These are phyloP conservation scores for Creontiades dilutus DNA, from an alignment of 2,888 invertebrate genomes.

Conservation along the genomic window DNA sequence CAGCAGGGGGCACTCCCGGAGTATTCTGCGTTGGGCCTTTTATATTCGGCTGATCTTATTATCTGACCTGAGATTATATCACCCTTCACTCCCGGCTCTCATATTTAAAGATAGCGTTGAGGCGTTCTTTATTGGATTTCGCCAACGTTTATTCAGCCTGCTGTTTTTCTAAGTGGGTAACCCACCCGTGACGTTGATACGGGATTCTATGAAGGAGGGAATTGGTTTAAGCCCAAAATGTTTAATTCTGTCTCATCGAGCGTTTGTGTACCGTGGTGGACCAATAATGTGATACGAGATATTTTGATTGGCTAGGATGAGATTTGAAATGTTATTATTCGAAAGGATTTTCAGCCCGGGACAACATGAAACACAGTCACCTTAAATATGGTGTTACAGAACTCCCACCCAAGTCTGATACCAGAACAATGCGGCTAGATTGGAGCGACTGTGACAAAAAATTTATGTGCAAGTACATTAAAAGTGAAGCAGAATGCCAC, in stretches of 20 bases:
- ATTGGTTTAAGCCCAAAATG: not conserved
- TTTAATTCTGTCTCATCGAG: not conserved
- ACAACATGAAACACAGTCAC: too few relatives aligned
- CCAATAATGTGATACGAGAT: too few relatives aligned
- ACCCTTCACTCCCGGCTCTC: conserved; percentile 26
- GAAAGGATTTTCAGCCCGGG: too few relatives aligned
- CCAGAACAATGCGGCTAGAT: too few relatives aligned
- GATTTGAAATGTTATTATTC: too few relatives aligned
- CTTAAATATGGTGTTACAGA: too few relatives aligned
- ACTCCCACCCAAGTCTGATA: too few relatives aligned
- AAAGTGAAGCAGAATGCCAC: too few relatives aligned
- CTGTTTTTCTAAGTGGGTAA: not conserved
- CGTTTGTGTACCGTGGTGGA: not conserved
- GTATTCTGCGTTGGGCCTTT: not conserved
- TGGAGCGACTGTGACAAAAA: too few relatives aligned
- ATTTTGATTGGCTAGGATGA: too few relatives aligned
- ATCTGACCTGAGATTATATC: conserved; percentile 41
- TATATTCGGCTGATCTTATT: conserved; percentile 30
- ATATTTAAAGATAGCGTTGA: conserved; percentile 10
- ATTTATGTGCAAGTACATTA: too few relatives aligned
- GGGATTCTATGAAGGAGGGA: not conserved
- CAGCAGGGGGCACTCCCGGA: conserved; percentile 29
- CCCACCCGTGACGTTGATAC: conserved; percentile 9
- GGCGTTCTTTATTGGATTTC: conserved; percentile 32
- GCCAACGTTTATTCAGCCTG: not conserved